Conservation (phyloP, 2,113 vertebrate species). For the Corapipo altera region DNA sequence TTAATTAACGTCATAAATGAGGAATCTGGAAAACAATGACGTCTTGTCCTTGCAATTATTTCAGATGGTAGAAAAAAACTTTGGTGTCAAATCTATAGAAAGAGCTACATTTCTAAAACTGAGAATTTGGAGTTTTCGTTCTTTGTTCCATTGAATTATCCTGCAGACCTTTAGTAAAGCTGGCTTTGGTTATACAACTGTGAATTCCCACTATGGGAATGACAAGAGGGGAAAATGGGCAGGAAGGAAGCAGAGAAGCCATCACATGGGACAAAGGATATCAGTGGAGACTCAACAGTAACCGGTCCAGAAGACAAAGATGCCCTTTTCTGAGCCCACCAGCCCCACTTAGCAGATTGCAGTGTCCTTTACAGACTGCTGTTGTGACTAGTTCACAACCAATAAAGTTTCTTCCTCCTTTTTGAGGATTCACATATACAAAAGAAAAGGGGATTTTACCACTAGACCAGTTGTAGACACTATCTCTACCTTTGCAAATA, state of each 20-base stretch:
- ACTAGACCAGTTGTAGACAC: neutral
- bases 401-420: neutral
- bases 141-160: neutral
- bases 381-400: neutral
- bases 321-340: neutral
- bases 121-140: neutral
- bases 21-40: neutral
- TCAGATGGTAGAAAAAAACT: neutral
- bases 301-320: neutral
- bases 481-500: neutral
- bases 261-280: neutral
- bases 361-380: neutral
- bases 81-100: neutral
- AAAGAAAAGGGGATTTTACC: neutral
- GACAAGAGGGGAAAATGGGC: neutral
- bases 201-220: neutral
- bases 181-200: neutral
- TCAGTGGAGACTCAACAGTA: neutral
- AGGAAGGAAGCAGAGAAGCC: neutral
- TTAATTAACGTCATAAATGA: constrained; percentile 24
- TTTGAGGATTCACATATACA: neutral
- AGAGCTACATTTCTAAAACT: neutral
- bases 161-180: neutral
- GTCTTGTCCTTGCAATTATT: neutral
- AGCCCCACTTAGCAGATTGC: neutral